Percentiles rank a stretch among this genome's conserved stretches.
phyloP scores from a whole-genome alignment of 2,797 vertebrate genomes.

The Myotis myotis region DNA sequence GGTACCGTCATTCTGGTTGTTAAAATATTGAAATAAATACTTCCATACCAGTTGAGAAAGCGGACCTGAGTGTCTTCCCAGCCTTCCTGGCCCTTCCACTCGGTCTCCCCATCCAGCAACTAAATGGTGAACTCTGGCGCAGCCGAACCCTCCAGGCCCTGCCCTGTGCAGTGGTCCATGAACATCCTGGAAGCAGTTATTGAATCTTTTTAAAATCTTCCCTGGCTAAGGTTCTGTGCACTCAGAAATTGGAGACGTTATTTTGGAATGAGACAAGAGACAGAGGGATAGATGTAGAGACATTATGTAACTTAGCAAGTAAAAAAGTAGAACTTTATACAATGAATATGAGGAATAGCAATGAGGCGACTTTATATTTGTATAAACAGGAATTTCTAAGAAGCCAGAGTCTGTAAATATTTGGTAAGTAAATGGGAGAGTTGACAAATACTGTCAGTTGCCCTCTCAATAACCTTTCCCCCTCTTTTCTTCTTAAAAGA shows the following conservation, averaged over 20 bases:
- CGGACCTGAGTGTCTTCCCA: not conserved
- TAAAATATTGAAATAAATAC: not conserved
- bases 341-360: not conserved
- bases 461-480: not conserved
- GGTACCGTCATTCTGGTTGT: not conserved
- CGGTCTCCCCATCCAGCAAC: not conserved
- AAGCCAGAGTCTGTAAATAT: conserved; percentile 38
- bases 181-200: not conserved
- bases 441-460: not conserved
- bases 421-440: not conserved
- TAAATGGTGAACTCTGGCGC: not conserved
- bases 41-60: not conserved
- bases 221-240: not conserved
- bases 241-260: not conserved
- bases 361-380: not conserved
- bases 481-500: conserved; percentile 27
- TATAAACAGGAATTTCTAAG: conserved; percentile 25
- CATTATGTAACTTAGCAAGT: not conserved
- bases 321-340: not conserved
- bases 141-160: not conserved
- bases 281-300: not conserved
- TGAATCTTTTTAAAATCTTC: not conserved
- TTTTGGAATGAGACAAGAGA: not conserved
- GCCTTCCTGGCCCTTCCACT: not conserved
- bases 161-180: not conserved